Conservation (phyloP, 2,797 vertebrate species). For the Sebastes vulpes region DNA sequence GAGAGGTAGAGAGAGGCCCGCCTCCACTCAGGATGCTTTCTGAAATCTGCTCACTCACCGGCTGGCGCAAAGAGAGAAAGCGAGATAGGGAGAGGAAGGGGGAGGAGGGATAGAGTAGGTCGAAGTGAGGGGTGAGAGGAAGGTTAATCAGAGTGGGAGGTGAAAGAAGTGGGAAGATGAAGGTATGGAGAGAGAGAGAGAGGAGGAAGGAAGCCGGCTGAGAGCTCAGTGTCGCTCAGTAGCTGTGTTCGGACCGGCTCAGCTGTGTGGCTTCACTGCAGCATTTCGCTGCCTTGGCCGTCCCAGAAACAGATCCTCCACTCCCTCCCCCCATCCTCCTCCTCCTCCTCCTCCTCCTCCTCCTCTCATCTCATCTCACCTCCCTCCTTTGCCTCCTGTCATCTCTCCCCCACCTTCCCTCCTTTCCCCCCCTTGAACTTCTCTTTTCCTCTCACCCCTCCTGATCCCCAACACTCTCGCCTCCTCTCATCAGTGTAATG, state of each 20-base stretch:
- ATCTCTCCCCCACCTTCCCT: constrained; percentile 38
- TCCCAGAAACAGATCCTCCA: constrained; percentile 71
- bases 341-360: background rate
- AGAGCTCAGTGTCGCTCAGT: constrained; percentile 26
- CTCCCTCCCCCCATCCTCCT: constrained; percentile 20
- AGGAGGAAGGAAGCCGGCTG: background rate
- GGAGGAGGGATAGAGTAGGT: background rate
- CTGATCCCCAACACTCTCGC: constrained; percentile 35
- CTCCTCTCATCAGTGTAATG: constrained; percentile 64
- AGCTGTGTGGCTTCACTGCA: constrained; percentile 68
- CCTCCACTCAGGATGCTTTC: constrained; percentile 69
- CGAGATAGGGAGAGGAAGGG: background rate
- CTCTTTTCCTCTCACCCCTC: constrained; percentile 33
- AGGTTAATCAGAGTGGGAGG: constrained; percentile 64
- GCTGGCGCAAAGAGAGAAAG: constrained; percentile 67
- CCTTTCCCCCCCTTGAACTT: constrained; percentile 38
- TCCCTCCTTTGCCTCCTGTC: constrained; percentile 48
- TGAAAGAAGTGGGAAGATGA: constrained; percentile 35
- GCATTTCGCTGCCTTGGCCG: constrained; percentile 66
- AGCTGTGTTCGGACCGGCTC: constrained; percentile 40
- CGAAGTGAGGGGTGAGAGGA: constrained; percentile 53
- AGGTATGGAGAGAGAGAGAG: constrained; percentile 16
- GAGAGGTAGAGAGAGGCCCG: constrained; percentile 48
- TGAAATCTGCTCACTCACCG: constrained; percentile 80
- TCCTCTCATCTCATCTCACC: constrained; percentile 20